Percentiles rank a stretch among this genome's conserved stretches.
These are phyloP conservation scores for Zosterops borbonicus DNA, from an alignment of 2,113 vertebrate species.

Conservation along the genomic window DNA sequence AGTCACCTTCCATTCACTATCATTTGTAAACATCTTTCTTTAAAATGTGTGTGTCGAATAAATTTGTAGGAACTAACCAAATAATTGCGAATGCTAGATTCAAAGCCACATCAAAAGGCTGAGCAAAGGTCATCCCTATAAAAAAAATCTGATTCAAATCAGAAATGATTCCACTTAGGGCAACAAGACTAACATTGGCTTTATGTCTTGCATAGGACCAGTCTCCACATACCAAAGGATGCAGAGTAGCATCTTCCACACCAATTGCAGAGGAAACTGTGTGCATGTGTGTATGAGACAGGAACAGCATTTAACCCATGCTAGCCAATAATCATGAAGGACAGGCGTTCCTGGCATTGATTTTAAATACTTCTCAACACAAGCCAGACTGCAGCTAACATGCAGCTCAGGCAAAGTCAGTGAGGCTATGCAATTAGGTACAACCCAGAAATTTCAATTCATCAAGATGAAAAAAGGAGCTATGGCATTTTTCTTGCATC, in stretches of 20 bases:
- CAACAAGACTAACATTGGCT: background rate
- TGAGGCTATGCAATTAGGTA: background rate
- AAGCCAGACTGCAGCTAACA: background rate
- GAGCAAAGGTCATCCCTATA: background rate
- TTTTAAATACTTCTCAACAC: background rate
- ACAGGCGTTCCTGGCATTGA: background rate
- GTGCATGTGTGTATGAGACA: background rate
- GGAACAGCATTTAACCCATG: background rate
- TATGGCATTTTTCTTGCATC: background rate
- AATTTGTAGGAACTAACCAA: background rate
- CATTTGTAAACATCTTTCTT: background rate
- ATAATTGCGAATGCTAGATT: background rate
- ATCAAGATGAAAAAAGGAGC: background rate
- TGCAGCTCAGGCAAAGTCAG: background rate
- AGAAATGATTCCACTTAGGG: background rate
- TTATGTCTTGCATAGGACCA: background rate
- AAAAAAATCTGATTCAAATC: background rate
- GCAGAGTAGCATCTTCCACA: background rate
- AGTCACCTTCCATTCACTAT: background rate
- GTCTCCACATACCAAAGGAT: background rate
- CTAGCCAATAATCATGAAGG: background rate
- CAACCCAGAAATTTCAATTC: background rate
- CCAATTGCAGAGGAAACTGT: background rate
- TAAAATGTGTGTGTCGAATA: background rate
- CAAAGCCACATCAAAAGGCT: background rate